A percentile compares a stretch with the other conserved stretches of the same genome.
phyloP scores from a whole-genome alignment of 2,888 invertebrate species.

The Callyntrura sp. region DNA sequence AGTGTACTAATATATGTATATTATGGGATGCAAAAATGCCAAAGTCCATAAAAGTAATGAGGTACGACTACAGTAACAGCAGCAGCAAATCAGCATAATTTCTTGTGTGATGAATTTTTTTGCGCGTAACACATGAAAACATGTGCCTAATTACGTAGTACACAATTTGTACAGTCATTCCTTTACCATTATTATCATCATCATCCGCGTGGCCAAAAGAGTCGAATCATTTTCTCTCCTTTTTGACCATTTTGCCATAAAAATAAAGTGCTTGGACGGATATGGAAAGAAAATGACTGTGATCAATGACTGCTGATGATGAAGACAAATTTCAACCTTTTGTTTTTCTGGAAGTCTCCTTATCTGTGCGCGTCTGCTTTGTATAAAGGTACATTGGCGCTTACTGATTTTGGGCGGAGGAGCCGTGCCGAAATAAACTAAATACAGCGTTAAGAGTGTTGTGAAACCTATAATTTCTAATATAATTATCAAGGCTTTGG shows the following conservation, averaged over 20 bases:
- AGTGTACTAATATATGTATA: constrained; percentile 20
- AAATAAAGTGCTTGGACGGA: constrained; percentile 64
- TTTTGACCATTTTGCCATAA: constrained; percentile 77
- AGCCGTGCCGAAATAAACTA: constrained; percentile 46
- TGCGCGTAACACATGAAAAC: constrained; percentile 37
- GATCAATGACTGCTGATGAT: constrained; percentile 74
- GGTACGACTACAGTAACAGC: constrained; percentile 4
- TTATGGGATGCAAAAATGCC: constrained; percentile 39
- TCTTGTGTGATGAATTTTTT: constrained; percentile 6
- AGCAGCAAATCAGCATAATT: constrained; percentile 45
- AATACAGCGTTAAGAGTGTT: constrained; percentile 28
- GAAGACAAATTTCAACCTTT: constrained; percentile 74
- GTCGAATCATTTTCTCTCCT: constrained; percentile 52
- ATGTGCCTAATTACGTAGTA: constrained; percentile 59
- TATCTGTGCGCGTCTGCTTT: constrained; percentile 51
- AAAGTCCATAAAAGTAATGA: constrained; percentile 53
- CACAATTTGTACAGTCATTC: constrained; percentile 48
- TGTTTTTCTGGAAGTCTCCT: constrained; percentile 62
- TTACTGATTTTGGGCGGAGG: constrained; percentile 35
- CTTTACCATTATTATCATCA: constrained; percentile 36
- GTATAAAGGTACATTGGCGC: not conserved
- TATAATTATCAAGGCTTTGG: constrained; percentile 19
- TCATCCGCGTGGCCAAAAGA: not conserved
- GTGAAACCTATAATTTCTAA: constrained; percentile 36
- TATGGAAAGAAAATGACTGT: constrained; percentile 78